Percentiles rank a stretch among this genome's conserved stretches.
Conservation (phyloP, 2,113 vertebrate genomes). For the Pollimyrus isidori region DNA sequence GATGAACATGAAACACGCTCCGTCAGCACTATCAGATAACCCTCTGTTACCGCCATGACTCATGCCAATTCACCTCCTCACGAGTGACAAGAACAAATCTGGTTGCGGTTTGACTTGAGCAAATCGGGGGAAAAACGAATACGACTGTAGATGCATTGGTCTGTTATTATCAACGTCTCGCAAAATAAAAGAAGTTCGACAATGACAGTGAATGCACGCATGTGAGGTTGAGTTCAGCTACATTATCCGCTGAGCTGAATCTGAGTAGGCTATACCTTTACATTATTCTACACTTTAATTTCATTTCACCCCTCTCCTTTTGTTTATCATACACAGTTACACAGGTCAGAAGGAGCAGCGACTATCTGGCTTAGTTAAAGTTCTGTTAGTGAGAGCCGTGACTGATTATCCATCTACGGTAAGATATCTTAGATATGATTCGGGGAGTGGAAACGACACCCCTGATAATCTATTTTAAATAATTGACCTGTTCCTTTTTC, state of each 20-base stretch:
- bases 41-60: conserved; percentile 23
- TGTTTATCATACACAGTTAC: background rate
- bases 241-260: background rate
- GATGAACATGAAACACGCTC: conserved; percentile 26
- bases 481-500: conserved; percentile 4
- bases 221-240: background rate
- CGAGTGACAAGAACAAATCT: conserved; percentile 20
- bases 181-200: background rate
- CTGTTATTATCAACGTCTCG: background rate
- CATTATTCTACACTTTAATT: background rate
- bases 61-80: conserved; percentile 24
- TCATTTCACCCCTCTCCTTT: background rate
- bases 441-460: conserved; percentile 1
- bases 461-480: conserved; percentile 1
- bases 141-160: background rate
- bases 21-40: conserved; percentile 29
- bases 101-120: background rate
- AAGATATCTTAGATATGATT: conserved; percentile 7
- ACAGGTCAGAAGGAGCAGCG: background rate
- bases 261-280: background rate
- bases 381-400: background rate
- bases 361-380: background rate
- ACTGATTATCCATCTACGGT: background rate
- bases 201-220: background rate
- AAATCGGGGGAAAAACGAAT: background rate